Base-by-base conservation (phyloP, 2,888 invertebrate genomes). In the Stenodera caucasica region DNA sequence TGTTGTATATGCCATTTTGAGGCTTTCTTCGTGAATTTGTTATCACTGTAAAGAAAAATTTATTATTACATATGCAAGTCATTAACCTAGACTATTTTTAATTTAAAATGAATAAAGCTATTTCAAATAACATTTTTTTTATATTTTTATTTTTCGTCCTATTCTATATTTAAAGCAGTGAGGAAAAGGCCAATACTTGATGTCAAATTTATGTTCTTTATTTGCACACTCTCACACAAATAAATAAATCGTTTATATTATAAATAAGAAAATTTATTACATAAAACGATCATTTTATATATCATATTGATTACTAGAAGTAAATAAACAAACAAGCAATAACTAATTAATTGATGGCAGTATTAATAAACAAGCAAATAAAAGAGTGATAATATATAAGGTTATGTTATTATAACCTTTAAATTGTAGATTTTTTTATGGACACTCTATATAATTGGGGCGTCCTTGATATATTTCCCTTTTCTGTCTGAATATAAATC, bases 41-140 rank as follows among this genome's bases (percentile, higher is more conserved):
- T 49, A 33, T 23, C 50, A 61, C 71, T 71, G 64, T 23, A 70
- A 70, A 52, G 57, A 60, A 61, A 37, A 15, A 55, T 32, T 59
- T 56, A 32, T 63, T 60, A 29, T 57, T 61, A 56, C 57, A 58
- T 37, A 63, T 63, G 65, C 58, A 68, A 65, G 70, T 71, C 71
- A 63, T 70, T 70, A 67, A 71, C 71, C 71, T 59, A 55, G 11
- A 58, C 67, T 71, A 70, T 70, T 70, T 71, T 70, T 70, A 67
- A 66, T 57, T 62, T 63, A 63, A 33, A 68, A 68, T 69, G 70
- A 70, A 69, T 69, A 68, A 62, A 65, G 65, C 64, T 66, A 63
- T 67, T 68, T 69, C 49, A 59, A 58, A 57, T 56, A 15, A 52
- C 57, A 51, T 58, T 61, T 63, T 67, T 69, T 67, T 64, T 63